Conservation (phyloP, 2,797 vertebrate genomes). For the Dallia pectoralis region DNA sequence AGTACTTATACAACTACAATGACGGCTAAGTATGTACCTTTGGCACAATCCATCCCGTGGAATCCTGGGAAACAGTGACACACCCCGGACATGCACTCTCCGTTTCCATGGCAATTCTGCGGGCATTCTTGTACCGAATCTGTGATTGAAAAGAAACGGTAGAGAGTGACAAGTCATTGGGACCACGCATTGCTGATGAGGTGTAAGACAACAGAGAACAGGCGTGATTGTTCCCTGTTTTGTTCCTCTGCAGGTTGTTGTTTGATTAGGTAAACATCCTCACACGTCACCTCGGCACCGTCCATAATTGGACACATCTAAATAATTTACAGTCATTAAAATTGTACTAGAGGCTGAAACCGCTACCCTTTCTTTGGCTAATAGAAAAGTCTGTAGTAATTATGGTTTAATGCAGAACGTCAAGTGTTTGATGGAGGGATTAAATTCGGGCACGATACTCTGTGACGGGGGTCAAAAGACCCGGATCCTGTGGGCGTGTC, state of each 20-base stretch:
- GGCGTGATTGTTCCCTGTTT: neutral
- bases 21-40: slow-evolving; percentile 77
- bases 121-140: slow-evolving; percentile 98
- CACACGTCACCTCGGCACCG: neutral
- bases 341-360: neutral
- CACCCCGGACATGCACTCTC: slow-evolving; percentile 94
- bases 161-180: neutral
- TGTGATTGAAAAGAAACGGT: neutral
- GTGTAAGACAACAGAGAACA: neutral
- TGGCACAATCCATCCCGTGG: slow-evolving; percentile 95
- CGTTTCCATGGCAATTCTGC: slow-evolving; percentile 96
- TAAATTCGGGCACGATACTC: neutral
- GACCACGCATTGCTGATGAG: neutral
- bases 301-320: neutral
- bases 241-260: neutral
- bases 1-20: neutral
- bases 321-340: neutral
- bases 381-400: neutral
- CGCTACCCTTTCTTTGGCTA: neutral
- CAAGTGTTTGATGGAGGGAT: neutral
- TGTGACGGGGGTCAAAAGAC: neutral
- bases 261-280: neutral
- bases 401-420: neutral
- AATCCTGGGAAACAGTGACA: slow-evolving; percentile 99
- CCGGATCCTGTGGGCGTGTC: neutral